Evolutionary conservation across 2,113 vertebrate species (phyloP).

Genomic region (Falcunculus frontatus): DNA sequence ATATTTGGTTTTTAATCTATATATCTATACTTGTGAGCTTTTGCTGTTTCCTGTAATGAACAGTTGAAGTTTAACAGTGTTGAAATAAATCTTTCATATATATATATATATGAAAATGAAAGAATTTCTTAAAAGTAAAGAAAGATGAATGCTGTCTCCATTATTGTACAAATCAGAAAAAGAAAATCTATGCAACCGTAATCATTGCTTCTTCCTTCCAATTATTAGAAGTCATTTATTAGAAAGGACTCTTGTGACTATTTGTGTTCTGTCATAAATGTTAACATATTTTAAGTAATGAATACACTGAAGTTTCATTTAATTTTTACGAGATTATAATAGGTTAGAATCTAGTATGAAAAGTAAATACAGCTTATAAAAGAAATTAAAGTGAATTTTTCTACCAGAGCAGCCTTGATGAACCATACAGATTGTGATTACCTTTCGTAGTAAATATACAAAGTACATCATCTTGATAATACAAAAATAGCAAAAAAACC

Average conservation of each 20-base stretch:
- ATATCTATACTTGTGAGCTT: not conserved
- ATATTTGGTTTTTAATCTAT: not conserved
- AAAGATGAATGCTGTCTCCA: not conserved
- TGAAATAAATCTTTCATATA: not conserved
- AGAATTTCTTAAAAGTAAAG: not conserved
- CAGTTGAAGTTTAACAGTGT: not conserved
- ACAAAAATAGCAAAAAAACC: not conserved
- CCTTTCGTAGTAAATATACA: not conserved
- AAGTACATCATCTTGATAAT: not conserved
- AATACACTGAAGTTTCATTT: not conserved
- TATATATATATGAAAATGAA: not conserved
- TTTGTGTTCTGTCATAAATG: not conserved
- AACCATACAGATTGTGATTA: not conserved
- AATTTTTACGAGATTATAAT: not conserved
- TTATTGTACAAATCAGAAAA: not conserved
- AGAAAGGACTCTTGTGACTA: not conserved
- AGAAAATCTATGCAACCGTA: not conserved
- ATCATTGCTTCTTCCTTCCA: not conserved
- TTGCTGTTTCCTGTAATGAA: not conserved
- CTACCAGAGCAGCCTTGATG: not conserved
- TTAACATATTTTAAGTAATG: not conserved
- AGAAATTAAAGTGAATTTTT: not conserved
- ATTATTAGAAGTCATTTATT: not conserved
- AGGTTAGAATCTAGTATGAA: not conserved
- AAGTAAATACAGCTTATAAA: not conserved